phyloP scores from a whole-genome alignment of 2,113 vertebrate genomes.

The Nycticorax nycticorax region DNA sequence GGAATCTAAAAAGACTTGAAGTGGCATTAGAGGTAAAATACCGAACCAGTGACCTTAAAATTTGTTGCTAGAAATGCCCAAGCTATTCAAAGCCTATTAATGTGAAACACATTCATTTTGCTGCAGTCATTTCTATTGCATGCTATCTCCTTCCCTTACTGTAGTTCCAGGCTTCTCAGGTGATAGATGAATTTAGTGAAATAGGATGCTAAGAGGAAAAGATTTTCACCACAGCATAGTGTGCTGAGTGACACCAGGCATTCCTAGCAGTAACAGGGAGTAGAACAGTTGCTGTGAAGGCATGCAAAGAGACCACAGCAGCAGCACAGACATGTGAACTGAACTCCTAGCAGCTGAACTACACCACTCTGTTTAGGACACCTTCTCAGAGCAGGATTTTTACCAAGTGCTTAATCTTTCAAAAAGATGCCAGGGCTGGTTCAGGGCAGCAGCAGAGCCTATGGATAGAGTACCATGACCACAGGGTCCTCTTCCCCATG shows the following conservation, averaged over 20 bases:
- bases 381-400: not conserved
- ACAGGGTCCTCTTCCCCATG: no score
- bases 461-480: accelerated
- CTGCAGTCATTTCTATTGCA: not conserved
- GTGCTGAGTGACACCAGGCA: not conserved
- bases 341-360: not conserved
- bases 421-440: not conserved
- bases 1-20: not conserved
- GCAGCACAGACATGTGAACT: not conserved
- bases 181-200: not conserved
- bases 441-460: not conserved
- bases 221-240: accelerated
- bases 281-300: not conserved
- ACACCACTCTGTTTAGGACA: not conserved
- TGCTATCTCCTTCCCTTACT: not conserved
- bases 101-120: not conserved
- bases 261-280: not conserved
- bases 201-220: not conserved
- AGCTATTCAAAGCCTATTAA: not conserved
- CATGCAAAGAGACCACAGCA: not conserved
- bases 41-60: not conserved
- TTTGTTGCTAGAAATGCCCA: not conserved
- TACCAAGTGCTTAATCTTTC: not conserved
- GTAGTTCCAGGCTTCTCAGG: not conserved
- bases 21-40: not conserved